Base-by-base conservation (phyloP, 1,140 invertebrate genomes). In the Myzus persicae region DNA sequence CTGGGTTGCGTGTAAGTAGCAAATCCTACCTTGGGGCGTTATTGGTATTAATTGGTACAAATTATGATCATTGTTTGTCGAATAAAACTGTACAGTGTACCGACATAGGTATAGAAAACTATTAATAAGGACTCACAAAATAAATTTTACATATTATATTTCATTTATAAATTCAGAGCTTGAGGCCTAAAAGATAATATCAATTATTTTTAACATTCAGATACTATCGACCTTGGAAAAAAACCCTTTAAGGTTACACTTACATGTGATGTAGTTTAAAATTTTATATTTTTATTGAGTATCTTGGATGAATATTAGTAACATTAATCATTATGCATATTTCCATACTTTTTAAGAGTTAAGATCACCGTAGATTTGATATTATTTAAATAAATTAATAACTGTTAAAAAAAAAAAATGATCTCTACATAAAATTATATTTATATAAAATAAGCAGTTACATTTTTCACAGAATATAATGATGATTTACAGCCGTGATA, bases 11-110 rank as follows among this genome's bases (percentile, higher is more conserved):
- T 90, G 48, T 90, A 87, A 87, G 31, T 87, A 87, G 44, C 85
- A 87, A 40, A 91, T 76, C 31, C 18, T 38, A n/a, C 31, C 54
- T 91, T n/a, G 31, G 11, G 90, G 90, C 31, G 14, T 76, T 67
- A 26, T 46, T 38, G 38, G 42, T 87, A n/a, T 87, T 87, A 46
- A 42, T 90, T 51, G 88, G 18, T 67, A 90, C 38, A 91, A 76
- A 91, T 91, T 67, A 91, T 44, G 38, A n/a, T 44, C 7, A 76
- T 91, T 67, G 90, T 59, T 67, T 44, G n/a, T 89, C 3, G 87
- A 36, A 89, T 51, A 24, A 38, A 89, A 24, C 20, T 84, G 14
- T 24, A 85, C 24, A n/a, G n/a, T 38, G n/a, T n/a, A 76, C 59
- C 59, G n/a, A n/a, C 11, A 18, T 84, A 84, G 40, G 87, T 51